Base-by-base conservation (phyloP, 2,797 vertebrate genomes). In the Leucoraja ocellata region DNA sequence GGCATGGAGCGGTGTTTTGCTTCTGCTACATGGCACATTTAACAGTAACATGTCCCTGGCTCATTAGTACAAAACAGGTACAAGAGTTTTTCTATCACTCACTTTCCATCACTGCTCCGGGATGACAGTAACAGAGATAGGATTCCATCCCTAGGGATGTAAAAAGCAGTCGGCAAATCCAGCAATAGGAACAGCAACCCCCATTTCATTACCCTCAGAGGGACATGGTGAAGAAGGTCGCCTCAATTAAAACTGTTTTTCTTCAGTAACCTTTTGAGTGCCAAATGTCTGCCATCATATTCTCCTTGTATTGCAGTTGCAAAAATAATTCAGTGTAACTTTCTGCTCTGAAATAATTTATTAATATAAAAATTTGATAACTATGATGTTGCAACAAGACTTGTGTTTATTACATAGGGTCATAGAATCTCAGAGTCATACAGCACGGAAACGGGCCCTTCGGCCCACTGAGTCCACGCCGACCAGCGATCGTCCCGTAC, bases 161-260 rank as follows among this genome's bases (percentile, higher is more conserved):
- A 18, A 18, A 25, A 84, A 58, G 36, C 81, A 84, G 46, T 21
- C 23, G 54, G 81, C 81, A 61, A 84, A 84, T 21, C 23, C 25
- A 84, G 9, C 25, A 63, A 84, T 46, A 46, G 61, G 28, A 84
- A 61, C 81, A 23, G 39, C 81, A 61, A 13, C 54, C 54, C 10
- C 58, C 21, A 61, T 61, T 84, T 84, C 61, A 63, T 84, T 61
- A 61, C 10, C 46, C 81, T 84, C 81, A 58, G 54, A 10, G 78
- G 78, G 54, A 23, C 54, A 61, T 11, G 23, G 23, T 84, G 54
- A 84, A 84, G 28, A 58, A 84, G 58, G 58, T 84, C n/a, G 58
- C 46, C 81, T 84, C 54, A 84, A 63, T 63, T 61, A 84, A 84
- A 54, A 28, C 54, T 79, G 46, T 84, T 84, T 84, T 84, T 25